Conservation (phyloP, 2,113 vertebrate species). For the Motacilla tschutschensis region DNA sequence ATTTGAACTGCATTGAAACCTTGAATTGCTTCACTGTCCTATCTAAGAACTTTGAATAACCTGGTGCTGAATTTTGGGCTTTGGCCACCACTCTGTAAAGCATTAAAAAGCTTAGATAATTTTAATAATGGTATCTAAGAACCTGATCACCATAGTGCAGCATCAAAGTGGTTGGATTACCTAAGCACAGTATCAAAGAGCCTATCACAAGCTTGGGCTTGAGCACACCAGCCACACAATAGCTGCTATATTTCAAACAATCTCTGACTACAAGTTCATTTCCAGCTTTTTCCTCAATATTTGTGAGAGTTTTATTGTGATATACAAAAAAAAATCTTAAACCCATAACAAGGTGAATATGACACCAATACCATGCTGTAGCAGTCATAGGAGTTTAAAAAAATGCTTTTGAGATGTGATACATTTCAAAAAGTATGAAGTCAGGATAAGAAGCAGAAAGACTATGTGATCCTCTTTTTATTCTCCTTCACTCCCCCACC, state of each 20-base stretch:
- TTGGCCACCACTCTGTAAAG: slow-evolving; percentile 5
- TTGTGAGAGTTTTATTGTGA: slow-evolving; percentile 57
- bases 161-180: slow-evolving; percentile 45
- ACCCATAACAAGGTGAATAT: neutral
- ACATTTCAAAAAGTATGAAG: slow-evolving; percentile 40
- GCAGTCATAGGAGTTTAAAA: slow-evolving; percentile 35
- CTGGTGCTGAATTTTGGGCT: slow-evolving; percentile 20
- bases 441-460: slow-evolving; percentile 22
- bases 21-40: slow-evolving; percentile 28
- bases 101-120: slow-evolving; percentile 4
- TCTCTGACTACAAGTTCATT: slow-evolving; percentile 57
- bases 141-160: slow-evolving; percentile 46
- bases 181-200: slow-evolving; percentile 56
- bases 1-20: neutral
- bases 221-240: slow-evolving; percentile 46
- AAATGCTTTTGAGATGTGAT: slow-evolving; percentile 18
- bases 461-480: neutral
- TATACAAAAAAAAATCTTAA: neutral
- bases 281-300: slow-evolving; percentile 65
- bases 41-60: neutral
- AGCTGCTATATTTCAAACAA: slow-evolving; percentile 63
- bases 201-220: slow-evolving; percentile 43
- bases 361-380: slow-evolving; percentile 24
- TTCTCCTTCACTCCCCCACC: neutral
- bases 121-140: slow-evolving; percentile 47